Evolutionary conservation across 2,113 vertebrate genomes (phyloP), one percentile per base, ranked within the genome.

Genomic region (Ciconia stormi): DNA sequence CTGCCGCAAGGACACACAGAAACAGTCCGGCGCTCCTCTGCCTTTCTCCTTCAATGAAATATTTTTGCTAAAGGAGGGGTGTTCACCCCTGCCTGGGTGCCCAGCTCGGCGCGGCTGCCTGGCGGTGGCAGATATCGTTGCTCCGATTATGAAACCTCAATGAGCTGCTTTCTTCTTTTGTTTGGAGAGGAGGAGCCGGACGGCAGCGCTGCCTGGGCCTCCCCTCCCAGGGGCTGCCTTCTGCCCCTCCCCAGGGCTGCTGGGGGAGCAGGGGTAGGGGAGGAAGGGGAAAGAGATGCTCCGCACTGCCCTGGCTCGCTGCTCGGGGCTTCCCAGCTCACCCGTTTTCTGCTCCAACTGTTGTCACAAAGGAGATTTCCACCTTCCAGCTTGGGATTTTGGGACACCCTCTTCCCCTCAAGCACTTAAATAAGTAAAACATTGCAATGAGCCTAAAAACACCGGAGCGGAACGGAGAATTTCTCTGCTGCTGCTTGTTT

Each of bases 1-100:
- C 13, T 1, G 4, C 10, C 0, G 2, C 30, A 5, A 2, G 0
- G 27, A 18, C 7, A 1, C 34, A 1, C 22, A 22, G 30, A 56
- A 55, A 13, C 20, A 7, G 26, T 2, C n/a, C 9, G 4, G 13
- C 2, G 1, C 47, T 40, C 25, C 62, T 40, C 49, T 18, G 9
- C 32, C 1, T 36, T 65, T 47, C 69, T 59, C 71, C 53, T 42
- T 34, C 30, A 5, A 1, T 20, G 30, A 16, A 10, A 46, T 16
- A 10, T 36, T 79, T 61, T 36, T 26, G 42, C 53, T 25, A 4
- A 12, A 16, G 0, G 6, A 36, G 32, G 42, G 74, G 6, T 34
- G 59, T 27, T 40, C 11, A 4, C 42, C 11, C 66, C 62, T 13
- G 70, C 30, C 32, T 5, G 22, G 13, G 67, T 55, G 74, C 53